phyloP scores from a whole-genome alignment of 2,113 vertebrate genomes.

The Siniperca knerii region DNA sequence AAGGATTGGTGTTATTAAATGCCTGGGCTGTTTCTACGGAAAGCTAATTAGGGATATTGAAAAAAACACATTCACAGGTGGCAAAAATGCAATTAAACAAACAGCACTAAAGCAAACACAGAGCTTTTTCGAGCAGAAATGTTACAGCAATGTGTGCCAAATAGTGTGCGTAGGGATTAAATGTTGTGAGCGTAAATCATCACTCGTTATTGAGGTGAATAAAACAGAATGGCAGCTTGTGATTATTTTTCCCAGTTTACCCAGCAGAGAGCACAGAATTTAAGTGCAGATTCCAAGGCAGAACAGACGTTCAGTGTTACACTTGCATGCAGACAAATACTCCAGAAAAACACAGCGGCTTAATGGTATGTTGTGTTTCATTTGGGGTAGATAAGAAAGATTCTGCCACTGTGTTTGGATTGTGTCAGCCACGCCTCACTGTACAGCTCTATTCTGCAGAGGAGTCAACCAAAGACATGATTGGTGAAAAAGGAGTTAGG shows the following conservation, averaged over 20 bases:
- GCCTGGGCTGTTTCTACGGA: slow-evolving; percentile 27
- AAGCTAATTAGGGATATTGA: slow-evolving; percentile 45
- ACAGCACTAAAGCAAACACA: slow-evolving; percentile 37
- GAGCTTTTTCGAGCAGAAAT: slow-evolving; percentile 36
- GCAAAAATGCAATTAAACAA: slow-evolving; percentile 54
- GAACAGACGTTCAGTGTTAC: slow-evolving; percentile 37
- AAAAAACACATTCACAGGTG: slow-evolving; percentile 47
- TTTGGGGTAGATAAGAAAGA: slow-evolving; percentile 36
- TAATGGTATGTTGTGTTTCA: slow-evolving; percentile 49
- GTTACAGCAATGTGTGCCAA: slow-evolving; percentile 24
- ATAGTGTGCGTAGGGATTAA: slow-evolving; percentile 42
- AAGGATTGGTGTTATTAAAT: slow-evolving; percentile 37
- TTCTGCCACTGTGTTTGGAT: slow-evolving; percentile 33
- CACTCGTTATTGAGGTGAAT: slow-evolving; percentile 40
- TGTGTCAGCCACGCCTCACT: background rate
- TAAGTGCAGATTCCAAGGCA: slow-evolving; percentile 70
- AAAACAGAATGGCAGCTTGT: slow-evolving; percentile 35
- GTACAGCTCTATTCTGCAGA: slow-evolving; percentile 48
- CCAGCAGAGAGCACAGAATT: slow-evolving; percentile 39
- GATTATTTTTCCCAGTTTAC: slow-evolving; percentile 27
- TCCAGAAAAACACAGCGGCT: slow-evolving; percentile 5
- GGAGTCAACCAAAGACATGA: slow-evolving; percentile 56
- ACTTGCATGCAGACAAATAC: slow-evolving; percentile 8
- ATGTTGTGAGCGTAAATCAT: slow-evolving; percentile 49
- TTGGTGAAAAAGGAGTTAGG: slow-evolving; percentile 13